Percentiles rank a stretch among this genome's conserved stretches.
phyloP scores from a whole-genome alignment of 2,113 vertebrate species.

The Tylochromis polylepis region DNA sequence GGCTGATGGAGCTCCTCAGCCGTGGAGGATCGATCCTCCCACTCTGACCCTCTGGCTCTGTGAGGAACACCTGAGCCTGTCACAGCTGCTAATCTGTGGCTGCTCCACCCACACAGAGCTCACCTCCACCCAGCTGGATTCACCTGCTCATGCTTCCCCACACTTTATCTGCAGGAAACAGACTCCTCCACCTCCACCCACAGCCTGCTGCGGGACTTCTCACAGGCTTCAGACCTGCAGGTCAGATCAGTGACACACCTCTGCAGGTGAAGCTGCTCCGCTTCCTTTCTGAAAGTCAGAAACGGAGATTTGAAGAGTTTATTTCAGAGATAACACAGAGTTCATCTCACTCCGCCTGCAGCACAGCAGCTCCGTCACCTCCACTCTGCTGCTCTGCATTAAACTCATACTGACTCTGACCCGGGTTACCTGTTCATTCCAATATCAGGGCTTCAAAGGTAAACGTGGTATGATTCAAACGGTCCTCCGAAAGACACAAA shows the following conservation, averaged over 20 bases:
- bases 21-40: not conserved
- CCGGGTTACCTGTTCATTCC: not conserved
- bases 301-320: no score
- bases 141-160: not conserved
- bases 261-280: not conserved
- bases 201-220: not conserved
- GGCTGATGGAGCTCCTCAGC: not conserved
- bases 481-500: not conserved
- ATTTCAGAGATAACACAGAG: not conserved
- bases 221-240: not conserved
- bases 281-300: not conserved
- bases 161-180: not conserved
- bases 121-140: not conserved
- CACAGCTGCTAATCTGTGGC: not conserved
- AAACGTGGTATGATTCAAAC: not conserved
- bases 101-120: not conserved
- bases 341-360: not conserved
- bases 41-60: not conserved
- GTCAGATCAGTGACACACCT: not conserved
- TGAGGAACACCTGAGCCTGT: not conserved
- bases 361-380: not conserved
- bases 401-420: not conserved
- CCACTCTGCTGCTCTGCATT: not conserved
- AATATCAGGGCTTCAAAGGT: not conserved
- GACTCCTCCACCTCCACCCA: not conserved